Evolutionary conservation across 1,140 invertebrate species (phyloP).

Genomic region (Mactra quadrangularis): DNA sequence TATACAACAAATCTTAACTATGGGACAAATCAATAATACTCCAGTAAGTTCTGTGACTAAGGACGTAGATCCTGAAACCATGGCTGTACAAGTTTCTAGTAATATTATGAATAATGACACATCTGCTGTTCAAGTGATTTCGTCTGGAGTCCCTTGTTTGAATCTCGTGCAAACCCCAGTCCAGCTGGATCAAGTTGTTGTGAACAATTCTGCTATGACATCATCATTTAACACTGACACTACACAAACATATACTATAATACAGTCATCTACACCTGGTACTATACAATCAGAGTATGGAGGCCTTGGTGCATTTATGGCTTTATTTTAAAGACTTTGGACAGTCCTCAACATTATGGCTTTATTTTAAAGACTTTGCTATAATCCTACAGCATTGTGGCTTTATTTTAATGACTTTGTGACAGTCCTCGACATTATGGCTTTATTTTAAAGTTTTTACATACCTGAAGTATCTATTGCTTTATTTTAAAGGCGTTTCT

Average conservation of each 20-base stretch:
- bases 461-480: too few species aligned
- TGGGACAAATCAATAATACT: constrained; percentile 42
- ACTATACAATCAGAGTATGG: constrained; percentile 65
- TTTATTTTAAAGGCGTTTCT: too few species aligned
- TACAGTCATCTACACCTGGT: constrained; percentile 18
- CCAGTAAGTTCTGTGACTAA: constrained; percentile 29
- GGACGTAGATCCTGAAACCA: constrained; percentile 10
- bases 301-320: constrained; percentile 71
- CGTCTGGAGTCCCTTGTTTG: constrained; percentile 28
- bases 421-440: too few species aligned
- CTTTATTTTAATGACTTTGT: too few species aligned
- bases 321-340: constrained; percentile 60
- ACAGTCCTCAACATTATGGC: too few species aligned
- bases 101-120: not conserved
- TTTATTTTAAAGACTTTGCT: too few species aligned
- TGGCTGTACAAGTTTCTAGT: not conserved
- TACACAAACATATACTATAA: constrained; percentile 47
- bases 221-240: constrained; percentile 46
- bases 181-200: constrained; percentile 26
- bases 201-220: constrained; percentile 5
- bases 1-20: constrained; percentile 47
- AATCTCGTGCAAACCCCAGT: constrained; percentile 32
- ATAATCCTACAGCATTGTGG: too few species aligned
- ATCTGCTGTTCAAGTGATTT: constrained; percentile 4
- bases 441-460: too few species aligned